Conservation (phyloP, 2,888 invertebrate species). For the Eumerus sabulonum region DNA sequence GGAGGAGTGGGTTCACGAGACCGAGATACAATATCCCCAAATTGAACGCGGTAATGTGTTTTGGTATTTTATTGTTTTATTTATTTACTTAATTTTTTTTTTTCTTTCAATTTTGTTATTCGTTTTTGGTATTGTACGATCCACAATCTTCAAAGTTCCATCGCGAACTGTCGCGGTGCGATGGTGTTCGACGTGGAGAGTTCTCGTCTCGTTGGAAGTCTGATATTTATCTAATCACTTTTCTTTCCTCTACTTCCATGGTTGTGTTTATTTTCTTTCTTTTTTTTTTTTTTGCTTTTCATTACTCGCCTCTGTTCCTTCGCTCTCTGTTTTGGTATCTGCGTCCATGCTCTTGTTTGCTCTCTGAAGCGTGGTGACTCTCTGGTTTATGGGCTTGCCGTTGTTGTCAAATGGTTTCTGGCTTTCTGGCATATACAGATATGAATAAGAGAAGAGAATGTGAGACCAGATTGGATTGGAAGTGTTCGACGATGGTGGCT, state of each 20-base stretch:
- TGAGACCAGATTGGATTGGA: conserved; percentile 10
- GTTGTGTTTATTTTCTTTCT: conserved; percentile 1
- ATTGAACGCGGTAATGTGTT: conserved; percentile 18
- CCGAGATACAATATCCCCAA: conserved; percentile 37
- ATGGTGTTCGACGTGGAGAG: conserved; percentile 60
- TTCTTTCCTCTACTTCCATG: conserved; percentile 64
- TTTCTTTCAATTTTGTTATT: conserved; percentile 5
- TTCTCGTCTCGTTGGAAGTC: conserved; percentile 63
- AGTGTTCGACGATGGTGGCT: conserved; percentile 11
- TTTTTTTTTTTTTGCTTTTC: too few relatives aligned
- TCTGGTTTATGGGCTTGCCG: conserved; percentile 18
- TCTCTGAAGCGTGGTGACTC: neutral
- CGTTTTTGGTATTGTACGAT: conserved; percentile 70
- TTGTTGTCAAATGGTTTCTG: neutral
- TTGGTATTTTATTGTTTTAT: conserved; percentile 7
- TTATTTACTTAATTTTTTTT: conserved; percentile 22
- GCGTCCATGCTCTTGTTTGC: too few relatives aligned
- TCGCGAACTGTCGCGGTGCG: conserved; percentile 74
- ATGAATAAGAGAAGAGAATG: conserved; percentile 16
- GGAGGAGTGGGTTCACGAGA: neutral
- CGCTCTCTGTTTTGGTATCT: too few relatives aligned
- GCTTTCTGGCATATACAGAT: neutral
- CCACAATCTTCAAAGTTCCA: conserved; percentile 78
- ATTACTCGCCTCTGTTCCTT: too few relatives aligned
- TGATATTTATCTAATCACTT: conserved; percentile 67